phyloP scores from a whole-genome alignment of 2,113 vertebrate species.

The Lontra canadensis region DNA sequence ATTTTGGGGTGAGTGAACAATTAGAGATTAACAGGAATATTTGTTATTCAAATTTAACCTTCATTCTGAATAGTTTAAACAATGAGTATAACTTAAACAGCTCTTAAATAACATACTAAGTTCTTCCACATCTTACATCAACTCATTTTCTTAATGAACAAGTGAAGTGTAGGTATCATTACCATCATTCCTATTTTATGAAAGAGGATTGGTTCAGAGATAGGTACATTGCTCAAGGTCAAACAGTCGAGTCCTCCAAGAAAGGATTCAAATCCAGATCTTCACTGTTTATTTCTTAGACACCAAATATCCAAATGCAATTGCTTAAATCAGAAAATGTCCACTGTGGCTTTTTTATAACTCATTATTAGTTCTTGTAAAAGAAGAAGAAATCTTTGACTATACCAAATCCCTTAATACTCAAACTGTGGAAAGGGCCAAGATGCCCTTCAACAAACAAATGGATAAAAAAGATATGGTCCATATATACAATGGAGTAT shows the following conservation, averaged over 20 bases:
- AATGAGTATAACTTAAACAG: background rate
- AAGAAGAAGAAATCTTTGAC: background rate
- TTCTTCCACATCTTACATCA: background rate
- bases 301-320: background rate
- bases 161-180: background rate
- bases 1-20: background rate
- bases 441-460: too few species aligned
- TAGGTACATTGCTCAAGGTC: background rate
- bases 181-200: background rate
- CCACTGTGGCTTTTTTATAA: background rate
- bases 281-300: background rate
- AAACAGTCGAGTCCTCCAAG: background rate
- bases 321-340: background rate
- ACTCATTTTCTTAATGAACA: background rate
- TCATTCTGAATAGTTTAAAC: slow-evolving; percentile 20
- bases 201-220: background rate
- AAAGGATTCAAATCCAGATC: background rate
- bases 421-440: too few species aligned
- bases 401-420: background rate
- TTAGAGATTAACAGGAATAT: background rate
- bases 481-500: too few species aligned
- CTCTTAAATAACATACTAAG: background rate
- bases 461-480: too few species aligned
- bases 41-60: background rate
- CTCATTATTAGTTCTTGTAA: background rate